phyloP scores from a whole-genome alignment of 2,888 invertebrate species.

The Agrypnus murinus region DNA sequence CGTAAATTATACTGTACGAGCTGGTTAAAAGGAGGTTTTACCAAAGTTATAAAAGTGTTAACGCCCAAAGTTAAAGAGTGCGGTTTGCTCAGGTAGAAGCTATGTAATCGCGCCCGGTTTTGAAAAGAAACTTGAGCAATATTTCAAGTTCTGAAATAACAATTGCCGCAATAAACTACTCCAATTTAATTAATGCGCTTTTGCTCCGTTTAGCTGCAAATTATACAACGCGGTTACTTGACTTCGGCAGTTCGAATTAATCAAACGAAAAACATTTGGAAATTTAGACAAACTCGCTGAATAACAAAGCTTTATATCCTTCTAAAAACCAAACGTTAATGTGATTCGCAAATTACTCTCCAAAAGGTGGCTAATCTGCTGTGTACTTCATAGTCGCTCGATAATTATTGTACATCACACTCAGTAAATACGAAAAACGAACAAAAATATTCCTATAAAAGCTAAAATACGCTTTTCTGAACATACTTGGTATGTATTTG shows the following conservation, averaged over 20 bases:
- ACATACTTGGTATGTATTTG: too few species aligned
- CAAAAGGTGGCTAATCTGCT: too few species aligned
- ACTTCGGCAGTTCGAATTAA: conserved; percentile 36
- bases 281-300: conserved; percentile 25
- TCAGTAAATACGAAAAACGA: too few species aligned
- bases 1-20: conserved; percentile 4
- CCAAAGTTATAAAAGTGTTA: conserved; percentile 7
- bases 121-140: conserved; percentile 38
- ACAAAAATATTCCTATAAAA: too few species aligned
- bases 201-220: conserved; percentile 40
- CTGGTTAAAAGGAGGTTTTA: neutral
- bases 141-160: conserved; percentile 44
- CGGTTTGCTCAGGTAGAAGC: conserved; percentile 27
- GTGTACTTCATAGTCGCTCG: too few species aligned
- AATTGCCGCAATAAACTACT: conserved; percentile 44
- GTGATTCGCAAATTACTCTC: too few species aligned
- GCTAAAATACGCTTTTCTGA: too few species aligned
- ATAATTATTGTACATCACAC: too few species aligned
- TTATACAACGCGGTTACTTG: conserved; percentile 42
- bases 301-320: neutral
- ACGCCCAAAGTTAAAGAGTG: conserved; percentile 6
- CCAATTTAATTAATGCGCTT: conserved; percentile 43
- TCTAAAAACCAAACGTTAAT: neutral
- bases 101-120: conserved; percentile 11
- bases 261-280: conserved; percentile 34